Evolutionary conservation across 2,888 invertebrate genomes (phyloP).

Genomic region (Aethes cnicana): DNA sequence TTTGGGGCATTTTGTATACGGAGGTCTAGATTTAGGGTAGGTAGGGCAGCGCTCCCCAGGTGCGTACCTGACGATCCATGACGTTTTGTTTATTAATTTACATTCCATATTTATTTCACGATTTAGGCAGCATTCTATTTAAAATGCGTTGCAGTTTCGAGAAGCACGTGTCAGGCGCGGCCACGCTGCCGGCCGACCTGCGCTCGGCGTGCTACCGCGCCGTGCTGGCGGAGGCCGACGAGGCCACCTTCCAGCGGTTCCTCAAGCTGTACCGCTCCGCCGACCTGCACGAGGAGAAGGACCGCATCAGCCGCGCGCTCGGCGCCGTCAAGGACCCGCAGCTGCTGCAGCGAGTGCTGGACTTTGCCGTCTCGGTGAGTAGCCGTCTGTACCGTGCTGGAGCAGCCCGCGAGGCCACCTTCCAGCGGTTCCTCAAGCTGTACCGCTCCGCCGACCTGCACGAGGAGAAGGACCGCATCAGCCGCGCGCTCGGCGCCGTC

Average conservation of each 20-base stretch:
- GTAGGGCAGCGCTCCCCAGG: too few species aligned
- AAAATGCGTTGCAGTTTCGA: constrained; percentile 74
- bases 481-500: constrained; percentile 91
- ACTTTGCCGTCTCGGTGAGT: constrained; percentile 91
- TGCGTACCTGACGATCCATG: too few species aligned
- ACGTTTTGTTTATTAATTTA: too few species aligned
- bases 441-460: constrained; percentile 93
- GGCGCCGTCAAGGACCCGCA: constrained; percentile 89
- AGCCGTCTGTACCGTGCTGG: too few species aligned
- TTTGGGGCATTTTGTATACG: too few species aligned
- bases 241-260: constrained; percentile 88
- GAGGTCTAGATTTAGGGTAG: too few species aligned
- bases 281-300: constrained; percentile 96
- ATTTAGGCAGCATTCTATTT: too few species aligned
- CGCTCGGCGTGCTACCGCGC: constrained; percentile 94
- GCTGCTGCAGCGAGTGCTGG: constrained; percentile 87
- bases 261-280: constrained; percentile 90
- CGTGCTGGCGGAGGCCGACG: constrained; percentile 87
- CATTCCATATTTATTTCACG: too few species aligned
- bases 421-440: constrained; percentile 89
- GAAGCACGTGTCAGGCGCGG: constrained; percentile 84
- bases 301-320: constrained; percentile 92
- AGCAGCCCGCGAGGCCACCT: too few species aligned
- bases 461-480: constrained; percentile 96
- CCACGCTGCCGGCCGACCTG: constrained; percentile 90